phyloP scores from a whole-genome alignment of 2,113 vertebrate genomes.

The Gyps fulvus region DNA sequence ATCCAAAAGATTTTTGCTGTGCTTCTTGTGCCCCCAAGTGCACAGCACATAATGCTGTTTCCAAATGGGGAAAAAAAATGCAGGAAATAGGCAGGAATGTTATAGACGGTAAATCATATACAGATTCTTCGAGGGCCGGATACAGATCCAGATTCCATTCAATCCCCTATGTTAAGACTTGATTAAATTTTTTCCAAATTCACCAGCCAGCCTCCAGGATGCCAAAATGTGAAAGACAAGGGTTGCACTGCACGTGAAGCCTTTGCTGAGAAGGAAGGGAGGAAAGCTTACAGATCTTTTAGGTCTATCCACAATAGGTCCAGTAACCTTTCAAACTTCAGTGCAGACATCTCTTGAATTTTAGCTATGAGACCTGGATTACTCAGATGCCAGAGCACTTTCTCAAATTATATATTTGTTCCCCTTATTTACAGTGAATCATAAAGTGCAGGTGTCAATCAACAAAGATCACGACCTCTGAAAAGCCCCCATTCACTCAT shows the following conservation, averaged over 20 bases:
- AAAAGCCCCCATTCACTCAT: background rate
- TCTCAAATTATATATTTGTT: background rate
- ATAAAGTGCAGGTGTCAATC: background rate
- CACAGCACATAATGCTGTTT: background rate
- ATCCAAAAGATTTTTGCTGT: background rate
- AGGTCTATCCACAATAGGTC: background rate
- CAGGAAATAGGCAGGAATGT: conserved; percentile 2
- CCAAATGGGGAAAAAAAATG: background rate
- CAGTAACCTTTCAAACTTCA: background rate
- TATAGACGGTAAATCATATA: background rate
- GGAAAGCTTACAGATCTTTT: background rate
- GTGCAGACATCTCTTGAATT: background rate
- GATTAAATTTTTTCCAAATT: conserved; percentile 35
- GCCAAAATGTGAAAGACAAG: background rate
- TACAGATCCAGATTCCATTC: background rate
- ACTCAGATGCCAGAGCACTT: background rate
- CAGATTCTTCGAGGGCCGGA: background rate
- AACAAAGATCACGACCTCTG: background rate
- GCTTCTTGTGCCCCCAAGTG: background rate
- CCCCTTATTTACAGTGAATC: background rate
- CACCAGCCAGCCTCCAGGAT: background rate
- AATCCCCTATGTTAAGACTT: background rate
- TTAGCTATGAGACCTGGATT: background rate
- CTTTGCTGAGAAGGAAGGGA: background rate
- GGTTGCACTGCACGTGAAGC: background rate